Conservation (phyloP, 2,113 vertebrate species). For the Ammodytes dubius region DNA sequence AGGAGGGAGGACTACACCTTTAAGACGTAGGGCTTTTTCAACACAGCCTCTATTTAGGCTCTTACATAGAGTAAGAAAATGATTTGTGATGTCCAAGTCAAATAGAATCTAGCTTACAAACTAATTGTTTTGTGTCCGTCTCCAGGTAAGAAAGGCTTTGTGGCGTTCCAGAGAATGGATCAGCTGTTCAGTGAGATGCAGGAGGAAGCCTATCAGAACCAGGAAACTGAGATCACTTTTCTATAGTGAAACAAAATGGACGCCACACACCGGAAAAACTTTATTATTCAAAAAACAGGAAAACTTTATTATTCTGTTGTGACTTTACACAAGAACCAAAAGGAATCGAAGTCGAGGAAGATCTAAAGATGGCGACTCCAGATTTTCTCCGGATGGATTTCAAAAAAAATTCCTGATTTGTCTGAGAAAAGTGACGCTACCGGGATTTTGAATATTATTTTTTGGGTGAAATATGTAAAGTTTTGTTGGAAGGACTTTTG, state of each 20-base stretch:
- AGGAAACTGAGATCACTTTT: conserved; percentile 84
- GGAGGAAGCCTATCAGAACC: conserved; percentile 82
- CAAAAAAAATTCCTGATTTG: too few relatives aligned
- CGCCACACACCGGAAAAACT: too few relatives aligned
- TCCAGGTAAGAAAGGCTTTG: too few relatives aligned
- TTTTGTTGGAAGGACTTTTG: not conserved
- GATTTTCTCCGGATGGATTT: conserved; percentile 19
- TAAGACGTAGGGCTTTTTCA: too few relatives aligned
- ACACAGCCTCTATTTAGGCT: too few relatives aligned
- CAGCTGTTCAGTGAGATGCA: conserved; percentile 78
- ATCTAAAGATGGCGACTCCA: not conserved
- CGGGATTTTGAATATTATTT: conserved; percentile 16
- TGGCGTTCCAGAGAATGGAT: too few relatives aligned
- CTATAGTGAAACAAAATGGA: conserved; percentile 66
- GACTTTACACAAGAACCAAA: not conserved
- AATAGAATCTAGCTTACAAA: too few relatives aligned
- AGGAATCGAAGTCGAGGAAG: not conserved
- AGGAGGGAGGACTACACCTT: too few relatives aligned
- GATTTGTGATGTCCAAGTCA: too few relatives aligned
- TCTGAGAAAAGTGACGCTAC: conserved; percentile 1
- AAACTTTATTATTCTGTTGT: not conserved
- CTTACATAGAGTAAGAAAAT: too few relatives aligned
- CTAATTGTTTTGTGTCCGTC: too few relatives aligned
- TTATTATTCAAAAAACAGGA: too few relatives aligned
- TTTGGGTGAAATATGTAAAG: not conserved